A percentile compares a stretch with the other conserved stretches of the same genome.
phyloP scores from a whole-genome alignment of 2,888 invertebrate species.

The Hylaea fasciaria region DNA sequence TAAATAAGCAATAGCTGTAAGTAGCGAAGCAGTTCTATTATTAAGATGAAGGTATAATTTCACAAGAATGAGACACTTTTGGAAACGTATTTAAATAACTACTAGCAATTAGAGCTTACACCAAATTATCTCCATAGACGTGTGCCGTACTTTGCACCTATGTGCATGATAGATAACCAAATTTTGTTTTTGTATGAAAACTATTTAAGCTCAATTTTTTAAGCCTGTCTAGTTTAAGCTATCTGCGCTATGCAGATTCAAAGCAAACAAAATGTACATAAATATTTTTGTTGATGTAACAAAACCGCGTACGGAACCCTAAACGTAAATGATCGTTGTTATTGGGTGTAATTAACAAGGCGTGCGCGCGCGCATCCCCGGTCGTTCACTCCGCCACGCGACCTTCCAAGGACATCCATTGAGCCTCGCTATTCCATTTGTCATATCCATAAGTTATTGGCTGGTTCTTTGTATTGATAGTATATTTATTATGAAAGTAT shows the following conservation, averaged over 20 bases:
- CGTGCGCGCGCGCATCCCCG: constrained; percentile 57
- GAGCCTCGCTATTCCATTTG: constrained; percentile 25
- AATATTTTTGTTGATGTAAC: constrained; percentile 41
- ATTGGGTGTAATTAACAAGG: constrained; percentile 82
- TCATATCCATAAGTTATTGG: constrained; percentile 3
- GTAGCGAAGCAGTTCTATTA: background rate
- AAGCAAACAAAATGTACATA: background rate
- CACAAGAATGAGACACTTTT: background rate
- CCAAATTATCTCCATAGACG: too few relatives aligned
- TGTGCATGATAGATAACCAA: too few relatives aligned
- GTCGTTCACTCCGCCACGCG: constrained; percentile 47
- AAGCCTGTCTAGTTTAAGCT: too few relatives aligned
- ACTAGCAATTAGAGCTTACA: too few relatives aligned
- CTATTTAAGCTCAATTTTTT: too few relatives aligned
- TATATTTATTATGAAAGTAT: background rate
- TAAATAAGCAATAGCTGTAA: background rate
- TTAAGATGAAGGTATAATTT: too few relatives aligned
- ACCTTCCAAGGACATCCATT: constrained; percentile 41
- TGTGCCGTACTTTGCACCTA: too few relatives aligned
- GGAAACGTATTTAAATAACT: too few relatives aligned
- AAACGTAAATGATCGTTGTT: constrained; percentile 45
- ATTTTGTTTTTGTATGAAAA: too few relatives aligned
- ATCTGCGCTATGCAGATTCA: too few relatives aligned
- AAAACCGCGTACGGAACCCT: constrained; percentile 47
- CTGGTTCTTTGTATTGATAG: background rate